phyloP scores from a whole-genome alignment of 2,888 invertebrate species.

The Pantelozetes paolii region DNA sequence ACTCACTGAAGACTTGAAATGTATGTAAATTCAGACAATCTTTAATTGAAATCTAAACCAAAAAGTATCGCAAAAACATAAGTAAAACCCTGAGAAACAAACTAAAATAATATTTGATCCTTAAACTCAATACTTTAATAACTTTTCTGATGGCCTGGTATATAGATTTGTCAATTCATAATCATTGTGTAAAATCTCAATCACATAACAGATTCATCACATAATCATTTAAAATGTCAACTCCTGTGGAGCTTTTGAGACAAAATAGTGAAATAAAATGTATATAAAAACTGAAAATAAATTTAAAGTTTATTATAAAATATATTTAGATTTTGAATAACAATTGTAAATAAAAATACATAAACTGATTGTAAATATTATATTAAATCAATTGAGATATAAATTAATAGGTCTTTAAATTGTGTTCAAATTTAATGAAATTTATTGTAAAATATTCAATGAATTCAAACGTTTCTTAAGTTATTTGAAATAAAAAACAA shows the following conservation, averaged over 20 bases:
- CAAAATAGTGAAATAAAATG: slow-evolving; percentile 34
- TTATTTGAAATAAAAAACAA: slow-evolving; percentile 21
- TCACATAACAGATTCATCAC: background rate
- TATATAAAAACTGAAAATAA: slow-evolving; percentile 18
- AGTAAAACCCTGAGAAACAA: too few species aligned
- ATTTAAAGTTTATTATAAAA: background rate
- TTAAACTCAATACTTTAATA: too few species aligned
- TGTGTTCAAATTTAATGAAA: background rate
- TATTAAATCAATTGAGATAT: background rate
- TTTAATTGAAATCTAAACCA: too few species aligned
- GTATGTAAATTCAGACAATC: too few species aligned
- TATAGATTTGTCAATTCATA: background rate
- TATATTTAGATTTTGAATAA: slow-evolving; percentile 11
- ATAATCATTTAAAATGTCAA: slow-evolving; percentile 23
- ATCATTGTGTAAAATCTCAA: background rate
- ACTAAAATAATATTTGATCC: too few species aligned
- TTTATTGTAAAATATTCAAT: slow-evolving; percentile 19
- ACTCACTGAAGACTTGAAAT: too few species aligned
- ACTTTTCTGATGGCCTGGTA: too few species aligned
- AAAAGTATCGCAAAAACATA: too few species aligned
- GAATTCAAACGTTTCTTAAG: background rate
- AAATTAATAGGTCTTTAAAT: slow-evolving; percentile 11
- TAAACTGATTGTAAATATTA: background rate
- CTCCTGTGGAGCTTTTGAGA: slow-evolving; percentile 36
- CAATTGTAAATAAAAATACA: background rate